Evolutionary conservation across 1,140 invertebrate genomes (phyloP), one percentile per base, ranked within the genome.

Genomic region (Leptoteleia sp.): DNA sequence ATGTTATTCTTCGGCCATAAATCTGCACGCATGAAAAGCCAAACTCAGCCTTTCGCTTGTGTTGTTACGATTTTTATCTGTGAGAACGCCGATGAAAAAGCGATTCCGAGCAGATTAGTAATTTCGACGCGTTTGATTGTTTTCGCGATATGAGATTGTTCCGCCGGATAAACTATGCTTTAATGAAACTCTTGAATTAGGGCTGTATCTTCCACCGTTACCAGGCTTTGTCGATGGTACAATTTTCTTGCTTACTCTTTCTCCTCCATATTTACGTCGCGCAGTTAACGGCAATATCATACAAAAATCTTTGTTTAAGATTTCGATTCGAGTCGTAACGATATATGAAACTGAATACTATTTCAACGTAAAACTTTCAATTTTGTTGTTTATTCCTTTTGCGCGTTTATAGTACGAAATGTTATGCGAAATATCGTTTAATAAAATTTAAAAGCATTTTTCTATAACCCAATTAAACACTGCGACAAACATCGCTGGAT

Each of bases 1-100:
- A 45, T 27, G 31, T 52, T 45, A 61, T 59, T 35, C 43, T 71
- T 59, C 52, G 35, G n/a, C 38, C 22, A 48, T 52, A 59, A 42
- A 45, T 35, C 33, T 33, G 6, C 42, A 22, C 52, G 16, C 27
- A 42, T 37, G 9, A 45, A 29, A 47, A 54, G 16, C 25, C 8
- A 22, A 45, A 45, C 15, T 16, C 25, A 25, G 22, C 4, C 52
- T 4, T 42, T 42, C 25, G 12, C 11, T 29, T 57, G 37, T 17
- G n/a, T 9, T 15, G 12, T 15, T 3, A 13, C 3, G 50, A 40
- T 54, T 54, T 19, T 15, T 27, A 40, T 54, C 50, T 54, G 9
- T 15, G 7, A 38, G 35, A 31, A 19, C 12, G 29, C n/a, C 8
- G n/a, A 38, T n/a, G 29, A 38, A 54, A 38, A 54, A 16, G 2